Evolutionary conservation across 2,797 vertebrate species (phyloP), one percentile per base, ranked within the genome.

Genomic region (Dryobates pubescens): DNA sequence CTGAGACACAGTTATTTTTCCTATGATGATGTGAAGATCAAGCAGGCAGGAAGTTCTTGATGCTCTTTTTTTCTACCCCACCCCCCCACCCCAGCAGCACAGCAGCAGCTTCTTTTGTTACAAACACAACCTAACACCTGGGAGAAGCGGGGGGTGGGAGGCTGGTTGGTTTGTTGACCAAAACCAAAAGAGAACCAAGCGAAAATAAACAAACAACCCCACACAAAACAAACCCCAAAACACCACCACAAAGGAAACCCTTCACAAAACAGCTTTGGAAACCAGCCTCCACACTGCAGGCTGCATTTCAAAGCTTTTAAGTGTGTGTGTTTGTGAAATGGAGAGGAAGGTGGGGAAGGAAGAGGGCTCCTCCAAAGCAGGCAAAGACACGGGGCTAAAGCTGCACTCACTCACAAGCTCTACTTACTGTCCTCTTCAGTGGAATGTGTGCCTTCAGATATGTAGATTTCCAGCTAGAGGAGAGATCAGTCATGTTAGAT

Each of bases 341-440:
- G 57, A 38, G 1, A 29, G 64, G 5, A 47, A 71, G 64, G 59
- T 1, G 80, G 81, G 63, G 45, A 27, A 57, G 63, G 77, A 19
- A 34, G n/a, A 86, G 51, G 51, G 15, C 57, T 51, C 41, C 53
- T 23, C n/a, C 10, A 17, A 43, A 54, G 59, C 64, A 19, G 32
- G 26, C 45, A 29, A 23, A 30, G 34, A 13, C 15, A 24, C 6
- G 15, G 57, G 57, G 12, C 43, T 29, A 19, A 45, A 82, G 19
- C 77, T 19, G 23, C 27, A 17, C 32, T 29, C 64, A 54, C 22
- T 54, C 41, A 32, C 45, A 30, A 76, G 71, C 56, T 70, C 38
- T 72, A 99, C 99, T 99, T 97, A 99, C 99, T 98, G 82, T 99
- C 99, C 92, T 99, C 99, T 63, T 99, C 99, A 0, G 99, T 99